phyloP scores from a whole-genome alignment of 1,140 invertebrate genomes.

The Meloidogyne exigua region DNA sequence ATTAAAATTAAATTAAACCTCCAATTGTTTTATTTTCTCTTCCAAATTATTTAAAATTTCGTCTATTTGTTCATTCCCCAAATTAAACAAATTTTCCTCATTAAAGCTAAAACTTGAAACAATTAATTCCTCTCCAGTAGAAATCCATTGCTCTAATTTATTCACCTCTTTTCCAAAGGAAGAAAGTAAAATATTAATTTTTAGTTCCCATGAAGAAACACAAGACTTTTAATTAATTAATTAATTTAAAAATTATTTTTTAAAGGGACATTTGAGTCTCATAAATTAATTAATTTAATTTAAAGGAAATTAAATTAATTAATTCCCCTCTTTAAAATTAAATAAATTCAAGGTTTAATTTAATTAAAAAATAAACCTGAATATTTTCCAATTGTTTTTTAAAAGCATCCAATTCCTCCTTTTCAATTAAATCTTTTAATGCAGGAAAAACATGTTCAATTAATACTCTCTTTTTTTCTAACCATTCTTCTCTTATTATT shows the following conservation, averaged over 20 bases:
- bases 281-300: too few relatives aligned
- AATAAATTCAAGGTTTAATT: too few relatives aligned
- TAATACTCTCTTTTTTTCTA: not conserved
- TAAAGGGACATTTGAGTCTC: not conserved
- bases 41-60: conserved; percentile 34
- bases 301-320: too few relatives aligned
- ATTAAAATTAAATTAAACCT: conserved; percentile 15
- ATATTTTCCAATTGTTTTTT: conserved; percentile 3
- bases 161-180: not conserved
- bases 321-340: too few relatives aligned
- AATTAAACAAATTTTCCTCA: conserved; percentile 4
- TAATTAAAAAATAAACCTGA: not conserved
- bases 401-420: not conserved
- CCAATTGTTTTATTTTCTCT: conserved; percentile 25
- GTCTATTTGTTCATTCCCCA: conserved; percentile 28
- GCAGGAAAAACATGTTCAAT: not conserved
- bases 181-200: conserved; percentile 4
- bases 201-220: conserved; percentile 37
- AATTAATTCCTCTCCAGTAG: conserved; percentile 33
- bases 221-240: not conserved
- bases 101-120: not conserved
- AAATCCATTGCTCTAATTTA: conserved; percentile 38
- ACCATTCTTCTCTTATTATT: not conserved
- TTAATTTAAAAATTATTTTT: not conserved
- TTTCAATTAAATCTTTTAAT: not conserved